Evolutionary conservation across 2,113 vertebrate genomes (phyloP).

Genomic region (Serinus canaria): DNA sequence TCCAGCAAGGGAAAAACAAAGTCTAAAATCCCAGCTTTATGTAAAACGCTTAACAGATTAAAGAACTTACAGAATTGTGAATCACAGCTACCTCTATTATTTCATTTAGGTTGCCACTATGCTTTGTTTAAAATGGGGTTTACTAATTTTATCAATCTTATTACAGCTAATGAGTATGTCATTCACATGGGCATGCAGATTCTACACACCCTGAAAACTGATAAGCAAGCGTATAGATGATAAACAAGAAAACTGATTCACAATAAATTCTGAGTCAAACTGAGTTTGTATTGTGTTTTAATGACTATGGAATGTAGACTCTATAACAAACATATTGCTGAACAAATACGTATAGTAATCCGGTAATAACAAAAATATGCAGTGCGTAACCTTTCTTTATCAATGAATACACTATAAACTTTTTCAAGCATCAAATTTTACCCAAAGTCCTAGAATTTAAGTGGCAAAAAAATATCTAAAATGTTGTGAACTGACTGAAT

Average conservation of each 20-base stretch:
- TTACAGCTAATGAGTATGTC: neutral
- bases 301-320: neutral
- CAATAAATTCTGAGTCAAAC: neutral
- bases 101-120: neutral
- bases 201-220: neutral
- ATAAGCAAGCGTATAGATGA: neutral
- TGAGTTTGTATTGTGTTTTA: neutral
- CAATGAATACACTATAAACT: neutral
- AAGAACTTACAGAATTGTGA: neutral
- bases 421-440: neutral
- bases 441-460: neutral
- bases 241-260: neutral
- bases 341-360: neutral
- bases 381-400: neutral
- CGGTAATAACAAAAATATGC: neutral
- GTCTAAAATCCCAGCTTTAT: neutral
- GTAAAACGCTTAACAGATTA: neutral
- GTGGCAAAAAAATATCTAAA: neutral
- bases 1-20: neutral
- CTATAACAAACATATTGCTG: neutral
- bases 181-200: neutral
- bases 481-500: neutral
- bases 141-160: neutral
- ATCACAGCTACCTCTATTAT: neutral
- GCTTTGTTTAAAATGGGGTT: neutral